Evolutionary conservation across 2,113 vertebrate genomes (phyloP).

Genomic region (Budorcas taxicolor): DNA sequence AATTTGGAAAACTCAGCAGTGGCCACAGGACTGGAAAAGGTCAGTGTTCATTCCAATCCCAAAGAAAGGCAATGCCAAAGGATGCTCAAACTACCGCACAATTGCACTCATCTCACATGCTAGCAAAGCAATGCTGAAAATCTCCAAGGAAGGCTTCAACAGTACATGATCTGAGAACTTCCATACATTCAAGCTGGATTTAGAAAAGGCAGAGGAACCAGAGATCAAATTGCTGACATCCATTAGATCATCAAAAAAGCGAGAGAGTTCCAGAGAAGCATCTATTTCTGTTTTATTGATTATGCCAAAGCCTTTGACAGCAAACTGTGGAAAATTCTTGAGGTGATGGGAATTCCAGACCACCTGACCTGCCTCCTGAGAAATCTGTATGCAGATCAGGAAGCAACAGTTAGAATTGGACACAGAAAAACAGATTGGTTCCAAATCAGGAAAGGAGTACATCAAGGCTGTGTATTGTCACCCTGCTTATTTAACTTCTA

Average conservation of each 20-base stretch:
- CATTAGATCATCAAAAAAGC: background rate
- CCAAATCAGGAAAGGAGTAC: background rate
- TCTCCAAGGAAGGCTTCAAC: background rate
- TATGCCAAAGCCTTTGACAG: background rate
- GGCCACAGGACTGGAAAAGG: background rate
- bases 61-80: background rate
- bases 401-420: background rate
- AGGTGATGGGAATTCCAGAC: fast-evolving
- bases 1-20: background rate
- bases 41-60: background rate
- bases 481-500: background rate
- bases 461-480: background rate
- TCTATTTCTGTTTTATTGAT: background rate
- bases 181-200: background rate
- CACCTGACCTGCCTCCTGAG: background rate
- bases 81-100: background rate
- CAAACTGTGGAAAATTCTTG: background rate
- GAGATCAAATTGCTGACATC: background rate
- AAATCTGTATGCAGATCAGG: background rate
- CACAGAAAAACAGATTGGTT: background rate
- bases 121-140: background rate
- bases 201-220: background rate
- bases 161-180: background rate
- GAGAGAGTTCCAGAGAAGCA: background rate
- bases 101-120: background rate